Base-by-base conservation (phyloP, 2,797 vertebrate genomes). In the Gadopsis bispinosus region DNA sequence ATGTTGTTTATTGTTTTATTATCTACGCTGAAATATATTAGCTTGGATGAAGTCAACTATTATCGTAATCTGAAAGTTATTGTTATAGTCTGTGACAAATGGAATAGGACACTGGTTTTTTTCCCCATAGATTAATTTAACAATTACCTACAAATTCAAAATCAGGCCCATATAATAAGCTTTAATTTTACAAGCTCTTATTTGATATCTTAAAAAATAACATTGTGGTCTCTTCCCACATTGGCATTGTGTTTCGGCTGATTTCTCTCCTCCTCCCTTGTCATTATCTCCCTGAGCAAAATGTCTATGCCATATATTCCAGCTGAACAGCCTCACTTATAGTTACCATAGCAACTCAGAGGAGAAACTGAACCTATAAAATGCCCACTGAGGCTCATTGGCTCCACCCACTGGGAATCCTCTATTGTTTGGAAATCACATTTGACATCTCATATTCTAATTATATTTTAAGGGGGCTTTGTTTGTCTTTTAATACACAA, bases 271-370 rank as follows among this genome's bases (percentile, higher is more conserved):
- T 64, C 59, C 73, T 85, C 75, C 66, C 75, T 80, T 75, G 59
- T 85, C 77, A 78, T 88, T 87, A 83, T 89, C 76, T 90, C 83
- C 77, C 80, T 71, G 80, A 84, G 79, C 80, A 83, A 87, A 87
- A 87, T 87, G 86, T 80, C 87, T 85, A 84, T 85, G 85, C 87
- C 79, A 84, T 88, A 88, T 90, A 92, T 93, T 91, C 89, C 91
- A 93, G 92, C 90, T 91, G 86, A 91, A 92, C 75, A 89, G 85
- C 90, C 84, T 84, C 87, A 91, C 90, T 83, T 91, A 91, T 92
- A 91, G 95, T 96, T 94, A 91, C 95, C 94, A 96, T 96, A 92
- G 95, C 91, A 95, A 96, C 95, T 76, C 81, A 69, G 77, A 90
- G 92, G 81, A 86, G 77, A 94, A 93, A 84, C 88, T 82, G 86